phyloP scores from a whole-genome alignment of 2,888 invertebrate species.

The Nowickia ferox region DNA sequence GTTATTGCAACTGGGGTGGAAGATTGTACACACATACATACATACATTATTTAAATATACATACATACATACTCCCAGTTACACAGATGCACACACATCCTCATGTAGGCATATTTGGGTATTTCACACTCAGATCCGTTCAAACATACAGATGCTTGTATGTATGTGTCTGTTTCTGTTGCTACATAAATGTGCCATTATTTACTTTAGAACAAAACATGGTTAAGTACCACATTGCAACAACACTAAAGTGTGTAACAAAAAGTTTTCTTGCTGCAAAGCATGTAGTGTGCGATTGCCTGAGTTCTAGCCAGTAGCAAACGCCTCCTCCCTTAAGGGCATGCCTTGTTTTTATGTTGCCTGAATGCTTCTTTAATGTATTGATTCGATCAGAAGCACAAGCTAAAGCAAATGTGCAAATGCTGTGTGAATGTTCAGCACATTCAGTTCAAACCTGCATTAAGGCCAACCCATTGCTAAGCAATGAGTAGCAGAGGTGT shows the following conservation, averaged over 20 bases:
- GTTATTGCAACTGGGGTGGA: conserved; percentile 50
- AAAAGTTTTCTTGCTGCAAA: conserved; percentile 34
- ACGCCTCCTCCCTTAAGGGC: conserved; percentile 80
- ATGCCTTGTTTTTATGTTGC: conserved; percentile 68
- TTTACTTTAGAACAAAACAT: conserved; percentile 65
- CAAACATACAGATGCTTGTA: background rate
- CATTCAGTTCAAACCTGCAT: conserved; percentile 61
- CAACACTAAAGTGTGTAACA: conserved; percentile 35
- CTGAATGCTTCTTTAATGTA: conserved; percentile 56
- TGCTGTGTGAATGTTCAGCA: conserved; percentile 13
- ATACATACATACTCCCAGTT: background rate
- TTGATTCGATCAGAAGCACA: conserved; percentile 58
- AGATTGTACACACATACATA: conserved; percentile 4
- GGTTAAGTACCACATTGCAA: conserved; percentile 62
- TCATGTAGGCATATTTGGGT: conserved; percentile 16
- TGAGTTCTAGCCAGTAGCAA: conserved; percentile 81
- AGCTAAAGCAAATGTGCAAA: conserved; percentile 6
- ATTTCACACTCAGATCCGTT: background rate
- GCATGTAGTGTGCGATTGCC: conserved; percentile 77
- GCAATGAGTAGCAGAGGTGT: conserved; percentile 80
- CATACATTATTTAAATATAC: background rate
- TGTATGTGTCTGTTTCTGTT: background rate
- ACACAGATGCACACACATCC: background rate
- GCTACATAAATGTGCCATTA: conserved; percentile 41
- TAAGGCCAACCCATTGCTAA: conserved; percentile 79